Base-by-base conservation (phyloP, 2,888 invertebrate species). In the Mayetiola destructor region DNA sequence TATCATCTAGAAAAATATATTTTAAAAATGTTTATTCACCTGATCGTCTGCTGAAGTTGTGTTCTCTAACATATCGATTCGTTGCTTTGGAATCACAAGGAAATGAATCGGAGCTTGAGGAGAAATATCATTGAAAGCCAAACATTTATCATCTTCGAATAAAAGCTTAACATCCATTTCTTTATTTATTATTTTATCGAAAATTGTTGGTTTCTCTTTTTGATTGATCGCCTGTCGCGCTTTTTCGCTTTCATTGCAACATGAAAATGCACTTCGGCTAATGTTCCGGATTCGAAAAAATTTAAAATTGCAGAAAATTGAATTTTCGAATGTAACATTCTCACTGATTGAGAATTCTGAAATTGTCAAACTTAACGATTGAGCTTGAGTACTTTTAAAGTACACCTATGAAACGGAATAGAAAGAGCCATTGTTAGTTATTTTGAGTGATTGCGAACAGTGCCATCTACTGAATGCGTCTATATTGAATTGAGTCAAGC, bases 51-150 rank as follows among this genome's bases (percentile, higher is more conserved):
- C 68, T 36, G 78, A 77, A 1, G 75, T 74, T 29, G 80, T 79
- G 61, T 80, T 77, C 61, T 78, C 76, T 37, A 90, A 67, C 66
- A 77, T 77, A 0, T 80, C 70, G 60, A 91, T 85, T 55, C 80
- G 74, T 62, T 79, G 77, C 68, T 86, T 87, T 0, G 90, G 90
- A 61, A 91, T 85, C 5, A 91, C 85, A 6, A 91, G 74, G 66
- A 90, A 88, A 70, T 91, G 91, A 0, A 80, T 79, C 0, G 90
- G 90, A 0, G 89, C 90, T 68, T 88, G 88, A 1, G 89, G 87
- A 37, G 77, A 73, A 3, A 87, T 72, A 69, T 91, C 90, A 64
- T 85, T 82, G 69, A 91, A 88, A 1, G 88, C 90, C 55, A 91
- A 69, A 67, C 86, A 85, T 66, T 79, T 68, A 1, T 88, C 84